phyloP scores from a whole-genome alignment of 2,113 vertebrate genomes.

The Aegypius monachus region DNA sequence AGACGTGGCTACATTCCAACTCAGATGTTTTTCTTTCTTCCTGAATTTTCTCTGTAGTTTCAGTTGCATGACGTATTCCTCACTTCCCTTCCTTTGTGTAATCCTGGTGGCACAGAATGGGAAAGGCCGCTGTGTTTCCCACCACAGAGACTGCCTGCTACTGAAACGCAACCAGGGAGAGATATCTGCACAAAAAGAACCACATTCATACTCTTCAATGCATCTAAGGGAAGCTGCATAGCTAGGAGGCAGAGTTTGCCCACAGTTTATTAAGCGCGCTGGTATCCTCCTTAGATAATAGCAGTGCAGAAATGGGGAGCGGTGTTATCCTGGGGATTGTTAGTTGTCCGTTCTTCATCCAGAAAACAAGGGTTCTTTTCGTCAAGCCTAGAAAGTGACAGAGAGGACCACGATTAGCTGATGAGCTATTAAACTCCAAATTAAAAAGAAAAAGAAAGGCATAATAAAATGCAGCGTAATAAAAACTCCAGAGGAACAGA shows the following conservation, averaged over 20 bases:
- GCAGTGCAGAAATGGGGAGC: not conserved
- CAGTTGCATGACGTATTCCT: conserved; percentile 36
- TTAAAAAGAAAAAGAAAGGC: not conserved
- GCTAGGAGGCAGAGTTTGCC: not conserved
- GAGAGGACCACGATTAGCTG: not conserved
- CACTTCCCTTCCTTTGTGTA: conserved; percentile 50
- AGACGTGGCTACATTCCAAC: not conserved
- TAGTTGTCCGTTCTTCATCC: not conserved
- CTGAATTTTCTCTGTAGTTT: conserved; percentile 49
- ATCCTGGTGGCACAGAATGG: conserved; percentile 23
- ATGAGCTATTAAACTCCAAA: not conserved
- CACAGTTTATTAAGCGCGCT: not conserved
- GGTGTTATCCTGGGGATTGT: not conserved
- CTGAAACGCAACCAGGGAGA: not conserved
- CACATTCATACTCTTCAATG: not conserved
- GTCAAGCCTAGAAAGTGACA: not conserved
- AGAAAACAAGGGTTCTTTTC: not conserved
- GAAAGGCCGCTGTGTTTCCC: conserved; percentile 26
- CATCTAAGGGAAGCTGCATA: not conserved
- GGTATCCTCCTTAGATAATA: not conserved
- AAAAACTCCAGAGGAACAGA: not conserved
- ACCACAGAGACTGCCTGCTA: not conserved
- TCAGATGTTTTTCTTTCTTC: conserved; percentile 50
- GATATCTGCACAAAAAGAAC: not conserved
- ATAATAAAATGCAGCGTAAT: not conserved